These are phyloP conservation scores for Allobates femoralis DNA, from an alignment of 2,797 vertebrate species.

Conservation along the genomic window DNA sequence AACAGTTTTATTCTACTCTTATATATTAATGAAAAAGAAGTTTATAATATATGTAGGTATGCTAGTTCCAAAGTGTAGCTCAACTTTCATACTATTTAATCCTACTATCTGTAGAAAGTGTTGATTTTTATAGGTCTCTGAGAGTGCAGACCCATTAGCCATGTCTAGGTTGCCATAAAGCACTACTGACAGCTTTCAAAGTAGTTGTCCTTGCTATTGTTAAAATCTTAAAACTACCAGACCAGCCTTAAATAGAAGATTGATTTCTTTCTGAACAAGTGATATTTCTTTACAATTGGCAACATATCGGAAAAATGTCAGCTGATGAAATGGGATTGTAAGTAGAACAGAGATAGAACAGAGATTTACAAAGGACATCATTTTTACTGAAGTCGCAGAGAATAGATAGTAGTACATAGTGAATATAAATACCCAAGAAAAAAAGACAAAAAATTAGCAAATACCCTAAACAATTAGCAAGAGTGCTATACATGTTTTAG, in stretches of 20 bases:
- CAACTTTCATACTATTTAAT: background rate
- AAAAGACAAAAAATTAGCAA: too few relatives aligned
- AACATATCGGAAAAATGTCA: slow-evolving; percentile 7
- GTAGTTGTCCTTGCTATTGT: background rate
- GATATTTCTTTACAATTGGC: background rate
- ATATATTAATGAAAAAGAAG: too few relatives aligned
- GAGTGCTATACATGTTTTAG: too few relatives aligned
- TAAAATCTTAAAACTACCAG: background rate
- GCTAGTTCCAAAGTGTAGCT: background rate
- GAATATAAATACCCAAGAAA: too few relatives aligned
- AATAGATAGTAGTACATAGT: too few relatives aligned
- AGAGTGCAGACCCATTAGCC: background rate
- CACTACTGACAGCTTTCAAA: background rate
- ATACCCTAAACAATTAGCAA: too few relatives aligned
- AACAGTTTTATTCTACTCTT: too few relatives aligned
- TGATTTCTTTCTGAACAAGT: background rate
- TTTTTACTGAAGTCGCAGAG: too few relatives aligned
- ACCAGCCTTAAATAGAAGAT: background rate
- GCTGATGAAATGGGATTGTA: background rate
- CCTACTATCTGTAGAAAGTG: background rate
- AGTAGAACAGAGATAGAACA: too few relatives aligned
- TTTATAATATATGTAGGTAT: too few relatives aligned
- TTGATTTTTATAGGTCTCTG: background rate
- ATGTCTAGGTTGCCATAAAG: background rate
- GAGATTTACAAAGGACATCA: too few relatives aligned